Conservation (phyloP, 2,888 invertebrate species). For the Cataglyphis rosenhaueri region DNA sequence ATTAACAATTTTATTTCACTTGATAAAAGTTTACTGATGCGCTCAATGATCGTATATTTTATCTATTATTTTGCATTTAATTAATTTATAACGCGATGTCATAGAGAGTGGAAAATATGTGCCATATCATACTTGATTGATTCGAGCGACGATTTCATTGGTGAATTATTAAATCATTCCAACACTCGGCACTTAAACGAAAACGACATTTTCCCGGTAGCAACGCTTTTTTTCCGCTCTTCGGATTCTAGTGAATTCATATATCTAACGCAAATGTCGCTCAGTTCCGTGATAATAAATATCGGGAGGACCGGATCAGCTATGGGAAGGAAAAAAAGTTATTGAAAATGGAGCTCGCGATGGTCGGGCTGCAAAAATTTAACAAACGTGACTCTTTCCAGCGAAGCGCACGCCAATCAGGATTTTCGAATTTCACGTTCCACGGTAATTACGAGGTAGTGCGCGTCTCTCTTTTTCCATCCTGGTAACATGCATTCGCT, state of each 20-base stretch:
- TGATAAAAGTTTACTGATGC: slow-evolving; percentile 25
- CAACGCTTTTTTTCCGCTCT: slow-evolving; percentile 8
- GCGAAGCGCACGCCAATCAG: slow-evolving; percentile 63
- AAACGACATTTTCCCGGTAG: slow-evolving; percentile 30
- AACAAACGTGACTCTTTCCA: slow-evolving; percentile 60
- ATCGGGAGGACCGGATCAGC: slow-evolving; percentile 41
- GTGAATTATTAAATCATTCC: slow-evolving; percentile 42
- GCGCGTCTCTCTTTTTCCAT: slow-evolving; percentile 39
- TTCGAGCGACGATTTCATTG: slow-evolving; percentile 38
- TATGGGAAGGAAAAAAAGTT: slow-evolving; percentile 47
- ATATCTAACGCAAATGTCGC: slow-evolving; percentile 29
- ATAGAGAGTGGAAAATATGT: slow-evolving; percentile 5
- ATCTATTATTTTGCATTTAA: slow-evolving; percentile 9
- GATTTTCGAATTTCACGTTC: slow-evolving; percentile 67
- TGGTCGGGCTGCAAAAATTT: slow-evolving; percentile 43
- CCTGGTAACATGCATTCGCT: slow-evolving; percentile 22
- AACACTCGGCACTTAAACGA: slow-evolving; percentile 25
- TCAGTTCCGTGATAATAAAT: slow-evolving; percentile 50
- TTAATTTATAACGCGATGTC: neutral
- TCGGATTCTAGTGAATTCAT: slow-evolving; percentile 31
- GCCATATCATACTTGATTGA: neutral
- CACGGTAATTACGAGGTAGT: slow-evolving; percentile 68
- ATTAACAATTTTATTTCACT: slow-evolving; percentile 17
- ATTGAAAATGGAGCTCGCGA: slow-evolving; percentile 41
- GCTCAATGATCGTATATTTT: slow-evolving; percentile 3